A percentile compares a stretch with the other conserved stretches of the same genome.
phyloP scores from a whole-genome alignment of 1,140 invertebrate species.

The Aphis craccivora region DNA sequence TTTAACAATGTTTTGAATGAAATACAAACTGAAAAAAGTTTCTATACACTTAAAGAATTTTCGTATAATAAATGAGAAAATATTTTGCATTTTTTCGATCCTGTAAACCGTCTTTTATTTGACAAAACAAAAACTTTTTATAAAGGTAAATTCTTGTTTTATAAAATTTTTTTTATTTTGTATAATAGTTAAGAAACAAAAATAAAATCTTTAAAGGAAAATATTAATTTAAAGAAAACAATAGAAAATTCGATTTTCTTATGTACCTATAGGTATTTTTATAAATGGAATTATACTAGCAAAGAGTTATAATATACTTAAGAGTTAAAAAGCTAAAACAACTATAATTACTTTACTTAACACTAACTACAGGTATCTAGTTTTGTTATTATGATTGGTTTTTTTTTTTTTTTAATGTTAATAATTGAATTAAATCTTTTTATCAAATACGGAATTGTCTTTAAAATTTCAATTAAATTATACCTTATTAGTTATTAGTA shows the following conservation, averaged over 20 bases:
- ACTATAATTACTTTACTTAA: too few species aligned
- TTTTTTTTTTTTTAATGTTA: too few species aligned
- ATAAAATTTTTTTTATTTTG: not conserved
- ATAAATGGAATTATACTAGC: too few species aligned
- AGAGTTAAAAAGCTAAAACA: too few species aligned
- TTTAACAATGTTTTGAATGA: not conserved
- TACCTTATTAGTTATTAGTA: too few species aligned
- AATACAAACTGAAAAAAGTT: not conserved
- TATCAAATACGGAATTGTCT: too few species aligned
- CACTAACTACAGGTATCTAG: too few species aligned
- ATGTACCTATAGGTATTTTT: too few species aligned
- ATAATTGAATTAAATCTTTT: too few species aligned
- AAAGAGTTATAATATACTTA: too few species aligned
- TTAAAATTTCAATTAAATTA: too few species aligned
- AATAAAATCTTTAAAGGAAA: not conserved
- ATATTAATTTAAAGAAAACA: not conserved
- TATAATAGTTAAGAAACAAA: not conserved
- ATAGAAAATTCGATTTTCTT: not conserved
- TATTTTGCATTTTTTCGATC: not conserved
- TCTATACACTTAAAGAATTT: not conserved
- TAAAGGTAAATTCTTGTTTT: not conserved
- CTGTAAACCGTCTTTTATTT: not conserved
- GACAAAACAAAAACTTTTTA: not conserved
- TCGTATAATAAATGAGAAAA: not conserved
- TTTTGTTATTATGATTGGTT: too few species aligned